Conservation (phyloP, 1,140 invertebrate genomes). For the Akabosia matsudoensis region DNA sequence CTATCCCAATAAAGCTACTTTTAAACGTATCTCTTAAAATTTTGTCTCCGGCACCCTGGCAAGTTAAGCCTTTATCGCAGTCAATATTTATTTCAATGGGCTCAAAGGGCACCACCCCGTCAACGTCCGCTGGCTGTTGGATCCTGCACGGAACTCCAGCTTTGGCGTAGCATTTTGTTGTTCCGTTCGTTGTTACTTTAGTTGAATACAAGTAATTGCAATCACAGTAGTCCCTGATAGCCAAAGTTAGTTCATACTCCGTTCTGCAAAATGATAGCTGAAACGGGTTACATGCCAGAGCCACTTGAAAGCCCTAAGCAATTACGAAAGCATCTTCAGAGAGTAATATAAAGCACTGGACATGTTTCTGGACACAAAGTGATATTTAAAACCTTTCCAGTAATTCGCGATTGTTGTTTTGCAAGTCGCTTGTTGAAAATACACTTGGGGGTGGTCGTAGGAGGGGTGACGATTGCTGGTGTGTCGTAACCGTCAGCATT, state of each 20-base stretch:
- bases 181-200: neutral
- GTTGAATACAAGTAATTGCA: slow-evolving; percentile 10
- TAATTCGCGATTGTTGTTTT: neutral
- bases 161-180: neutral
- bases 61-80: no score
- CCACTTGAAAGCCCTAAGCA: neutral
- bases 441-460: neutral
- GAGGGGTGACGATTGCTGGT: neutral
- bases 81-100: no score
- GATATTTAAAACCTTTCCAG: neutral
- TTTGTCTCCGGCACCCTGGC: no score
- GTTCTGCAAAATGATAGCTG: neutral
- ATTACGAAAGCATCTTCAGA: neutral
- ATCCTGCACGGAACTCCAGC: slow-evolving; percentile 1
- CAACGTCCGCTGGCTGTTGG: no score
- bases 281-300: neutral
- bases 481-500: neutral
- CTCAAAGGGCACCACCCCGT: no score
- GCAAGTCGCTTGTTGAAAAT: neutral
- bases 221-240: neutral
- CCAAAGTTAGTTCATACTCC: neutral
- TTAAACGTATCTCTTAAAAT: no score
- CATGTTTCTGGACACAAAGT: neutral
- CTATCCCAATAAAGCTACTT: neutral
- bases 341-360: neutral